Conservation (phyloP, 2,113 vertebrate species). For the Clinocottus analis region DNA sequence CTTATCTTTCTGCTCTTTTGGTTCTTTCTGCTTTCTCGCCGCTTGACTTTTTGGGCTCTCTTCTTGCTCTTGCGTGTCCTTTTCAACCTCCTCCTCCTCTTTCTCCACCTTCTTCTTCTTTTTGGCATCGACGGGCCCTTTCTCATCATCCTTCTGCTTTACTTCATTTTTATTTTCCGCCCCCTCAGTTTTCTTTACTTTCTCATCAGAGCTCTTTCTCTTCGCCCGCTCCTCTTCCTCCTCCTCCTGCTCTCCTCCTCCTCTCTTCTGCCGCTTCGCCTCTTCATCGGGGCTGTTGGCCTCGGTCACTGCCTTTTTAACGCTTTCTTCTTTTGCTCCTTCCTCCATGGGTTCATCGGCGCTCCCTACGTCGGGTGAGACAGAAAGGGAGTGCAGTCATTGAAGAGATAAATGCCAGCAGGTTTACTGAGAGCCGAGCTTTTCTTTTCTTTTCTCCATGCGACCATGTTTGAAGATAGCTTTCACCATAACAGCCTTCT, state of each 20-base stretch:
- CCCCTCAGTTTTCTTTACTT: constrained; percentile 51
- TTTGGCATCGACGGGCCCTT: constrained; percentile 18
- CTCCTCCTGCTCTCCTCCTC: constrained; percentile 19
- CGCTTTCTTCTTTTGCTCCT: constrained; percentile 57
- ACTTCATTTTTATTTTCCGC: constrained; percentile 47
- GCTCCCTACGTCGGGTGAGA: constrained; percentile 59
- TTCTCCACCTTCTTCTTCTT: constrained; percentile 28
- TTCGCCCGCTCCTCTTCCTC: constrained; percentile 33
- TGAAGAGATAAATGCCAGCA: constrained; percentile 55
- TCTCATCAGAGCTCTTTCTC: constrained; percentile 42
- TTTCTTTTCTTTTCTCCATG: constrained; percentile 21
- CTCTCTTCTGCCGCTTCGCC: constrained; percentile 51
- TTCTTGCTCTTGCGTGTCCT: constrained; percentile 22
- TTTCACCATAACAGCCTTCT: constrained; percentile 43
- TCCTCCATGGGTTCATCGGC: constrained; percentile 68
- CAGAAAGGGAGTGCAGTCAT: constrained; percentile 45
- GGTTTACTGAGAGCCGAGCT: constrained; percentile 26
- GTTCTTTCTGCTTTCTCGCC: constrained; percentile 57
- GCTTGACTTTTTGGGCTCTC: constrained; percentile 69
- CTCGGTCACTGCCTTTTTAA: constrained; percentile 52
- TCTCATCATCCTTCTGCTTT: constrained; percentile 61
- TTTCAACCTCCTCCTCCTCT: constrained; percentile 34
- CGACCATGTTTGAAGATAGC: constrained; percentile 55
- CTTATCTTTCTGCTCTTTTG: constrained; percentile 71
- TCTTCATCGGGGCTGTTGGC: constrained; percentile 50